Conservation (phyloP, 2,888 invertebrate genomes). For the Sinotaia quadrata region DNA sequence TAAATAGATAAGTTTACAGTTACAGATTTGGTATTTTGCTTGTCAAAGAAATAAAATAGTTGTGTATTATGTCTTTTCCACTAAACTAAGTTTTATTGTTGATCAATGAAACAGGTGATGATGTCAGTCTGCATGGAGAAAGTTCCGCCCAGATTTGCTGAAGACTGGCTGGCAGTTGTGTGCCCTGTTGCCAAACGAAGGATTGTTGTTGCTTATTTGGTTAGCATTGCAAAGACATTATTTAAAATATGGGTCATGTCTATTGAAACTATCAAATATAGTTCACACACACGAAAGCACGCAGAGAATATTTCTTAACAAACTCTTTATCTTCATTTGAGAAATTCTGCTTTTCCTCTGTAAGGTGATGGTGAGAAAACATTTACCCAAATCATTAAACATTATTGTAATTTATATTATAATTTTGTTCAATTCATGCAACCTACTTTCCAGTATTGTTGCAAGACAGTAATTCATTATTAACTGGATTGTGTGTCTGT, state of each 20-base stretch:
- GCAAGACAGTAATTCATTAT: too few species aligned
- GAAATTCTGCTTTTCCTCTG: too few species aligned
- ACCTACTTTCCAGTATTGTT: too few species aligned
- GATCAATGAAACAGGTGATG: constrained; percentile 86
- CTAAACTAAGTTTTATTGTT: constrained; percentile 9
- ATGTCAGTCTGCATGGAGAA: constrained; percentile 94
- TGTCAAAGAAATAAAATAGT: not conserved
- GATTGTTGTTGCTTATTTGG: constrained; percentile 83
- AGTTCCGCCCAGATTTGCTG: constrained; percentile 78
- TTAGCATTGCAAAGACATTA: constrained; percentile 35
- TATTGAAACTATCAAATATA: too few species aligned
- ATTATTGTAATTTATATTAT: too few species aligned
- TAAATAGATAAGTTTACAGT: not conserved
- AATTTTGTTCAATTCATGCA: too few species aligned
- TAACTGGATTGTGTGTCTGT: too few species aligned
- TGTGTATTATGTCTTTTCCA: not conserved
- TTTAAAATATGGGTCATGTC: not conserved
- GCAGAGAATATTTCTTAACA: too few species aligned
- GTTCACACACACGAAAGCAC: too few species aligned
- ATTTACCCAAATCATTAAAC: too few species aligned
- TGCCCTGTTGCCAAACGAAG: constrained; percentile 89
- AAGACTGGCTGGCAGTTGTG: constrained; percentile 76
- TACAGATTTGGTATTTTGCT: not conserved
- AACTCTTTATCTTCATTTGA: too few species aligned
- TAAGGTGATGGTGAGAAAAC: too few species aligned